Evolutionary conservation across 2,113 vertebrate species (phyloP).

Genomic region (Phalacrocorax carbo): DNA sequence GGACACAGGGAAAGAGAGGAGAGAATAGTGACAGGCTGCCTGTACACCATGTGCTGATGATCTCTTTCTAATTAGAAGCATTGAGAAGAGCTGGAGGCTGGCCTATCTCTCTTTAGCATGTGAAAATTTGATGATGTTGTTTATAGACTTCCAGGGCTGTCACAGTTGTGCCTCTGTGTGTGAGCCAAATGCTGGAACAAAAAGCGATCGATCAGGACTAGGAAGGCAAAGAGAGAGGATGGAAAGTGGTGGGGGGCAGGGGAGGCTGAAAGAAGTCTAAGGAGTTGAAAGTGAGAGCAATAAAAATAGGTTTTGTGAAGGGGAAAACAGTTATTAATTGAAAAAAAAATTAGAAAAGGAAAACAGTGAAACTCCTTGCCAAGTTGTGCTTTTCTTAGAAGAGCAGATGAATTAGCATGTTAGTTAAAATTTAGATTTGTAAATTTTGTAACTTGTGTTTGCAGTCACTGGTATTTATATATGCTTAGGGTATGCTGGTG

Average conservation of each 20-base stretch:
- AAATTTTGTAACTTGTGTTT: neutral
- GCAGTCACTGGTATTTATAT: neutral
- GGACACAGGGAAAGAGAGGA: neutral
- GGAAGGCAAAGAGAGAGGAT: neutral
- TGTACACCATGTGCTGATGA: neutral
- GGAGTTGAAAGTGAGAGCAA: neutral
- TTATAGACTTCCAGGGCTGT: conserved; percentile 10
- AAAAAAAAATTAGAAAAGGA: neutral
- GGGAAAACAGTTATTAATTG: neutral
- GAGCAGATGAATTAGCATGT: neutral
- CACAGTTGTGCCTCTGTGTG: neutral
- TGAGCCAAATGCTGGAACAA: neutral
- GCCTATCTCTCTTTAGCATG: neutral
- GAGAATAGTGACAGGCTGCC: neutral
- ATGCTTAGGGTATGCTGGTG: neutral
- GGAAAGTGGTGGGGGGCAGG: neutral
- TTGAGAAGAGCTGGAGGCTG: neutral
- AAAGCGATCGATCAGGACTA: neutral
- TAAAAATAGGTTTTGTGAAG: neutral
- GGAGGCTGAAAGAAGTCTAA: neutral
- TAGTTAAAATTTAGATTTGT: neutral
- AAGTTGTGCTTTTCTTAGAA: neutral
- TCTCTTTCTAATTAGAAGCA: conserved; percentile 3
- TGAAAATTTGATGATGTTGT: conserved; percentile 11
- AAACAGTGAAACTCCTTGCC: neutral